Conservation (phyloP, 2,797 vertebrate species). For the Arrhamphus sclerolepis region DNA sequence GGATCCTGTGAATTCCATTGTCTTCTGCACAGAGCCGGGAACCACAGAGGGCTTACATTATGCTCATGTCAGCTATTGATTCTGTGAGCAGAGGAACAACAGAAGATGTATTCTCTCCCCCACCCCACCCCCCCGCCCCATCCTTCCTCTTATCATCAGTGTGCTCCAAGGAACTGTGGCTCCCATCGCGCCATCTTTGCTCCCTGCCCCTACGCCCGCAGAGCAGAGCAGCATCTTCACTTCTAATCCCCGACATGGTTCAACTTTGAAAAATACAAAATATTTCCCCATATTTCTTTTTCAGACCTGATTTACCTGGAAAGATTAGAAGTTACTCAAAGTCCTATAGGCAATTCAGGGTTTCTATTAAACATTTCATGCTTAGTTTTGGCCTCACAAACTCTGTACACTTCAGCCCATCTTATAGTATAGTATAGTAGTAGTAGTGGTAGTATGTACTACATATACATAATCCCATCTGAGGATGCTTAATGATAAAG, state of each 20-base stretch:
- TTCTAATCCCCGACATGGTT: neutral
- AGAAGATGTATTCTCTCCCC: slow-evolving; percentile 70
- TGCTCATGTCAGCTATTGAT: slow-evolving; percentile 76
- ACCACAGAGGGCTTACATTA: slow-evolving; percentile 59
- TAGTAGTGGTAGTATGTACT: no score
- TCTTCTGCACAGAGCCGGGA: slow-evolving; percentile 44
- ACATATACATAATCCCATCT: neutral
- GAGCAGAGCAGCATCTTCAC: neutral
- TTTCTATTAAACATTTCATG: no score
- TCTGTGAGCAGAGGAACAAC: slow-evolving; percentile 63
- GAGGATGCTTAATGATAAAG: neutral
- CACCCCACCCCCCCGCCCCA: slow-evolving; percentile 38
- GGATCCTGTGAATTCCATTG: slow-evolving; percentile 60
- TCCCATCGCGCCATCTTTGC: slow-evolving; percentile 65
- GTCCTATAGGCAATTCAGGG: no score
- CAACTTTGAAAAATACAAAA: neutral
- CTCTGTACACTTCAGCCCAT: no score
- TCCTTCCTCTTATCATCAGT: slow-evolving; percentile 59
- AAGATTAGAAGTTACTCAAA: no score
- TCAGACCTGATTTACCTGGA: no score
- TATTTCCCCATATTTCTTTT: neutral
- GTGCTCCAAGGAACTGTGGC: slow-evolving; percentile 61
- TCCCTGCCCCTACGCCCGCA: slow-evolving; percentile 34
- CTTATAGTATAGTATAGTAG: no score
- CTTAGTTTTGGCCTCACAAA: no score